Evolutionary conservation across 1,140 invertebrate genomes (phyloP).

Genomic region (Drosophila funebris): DNA sequence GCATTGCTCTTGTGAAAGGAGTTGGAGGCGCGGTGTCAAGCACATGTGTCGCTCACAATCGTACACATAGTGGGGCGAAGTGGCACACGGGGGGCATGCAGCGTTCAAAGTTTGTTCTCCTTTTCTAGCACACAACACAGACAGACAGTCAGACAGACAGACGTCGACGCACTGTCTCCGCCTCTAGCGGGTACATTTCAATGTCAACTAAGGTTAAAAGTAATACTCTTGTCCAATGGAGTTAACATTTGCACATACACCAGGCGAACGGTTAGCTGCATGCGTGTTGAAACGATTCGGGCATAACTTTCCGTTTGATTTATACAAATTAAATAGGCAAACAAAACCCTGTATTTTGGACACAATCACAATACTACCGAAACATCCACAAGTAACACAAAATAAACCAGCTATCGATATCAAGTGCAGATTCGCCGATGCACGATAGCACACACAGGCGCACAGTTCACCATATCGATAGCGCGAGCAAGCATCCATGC

Average conservation of each 20-base stretch:
- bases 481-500: not conserved
- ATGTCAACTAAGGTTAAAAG: conserved; percentile 82
- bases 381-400: conserved; percentile 44
- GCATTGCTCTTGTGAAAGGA: not conserved
- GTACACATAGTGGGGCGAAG: too few relatives aligned
- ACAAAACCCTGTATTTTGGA: conserved; percentile 73
- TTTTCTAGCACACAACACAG: conserved; percentile 52
- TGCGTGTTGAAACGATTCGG: conserved; percentile 34
- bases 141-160: conserved; percentile 12
- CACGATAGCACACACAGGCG: conserved; percentile 3
- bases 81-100: conserved; percentile 6
- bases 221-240: conserved; percentile 54
- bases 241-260: conserved; percentile 58
- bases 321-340: conserved; percentile 47
- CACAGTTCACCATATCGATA: conserved; percentile 5
- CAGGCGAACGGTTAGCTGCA: conserved; percentile 48
- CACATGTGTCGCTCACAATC: conserved; percentile 8
- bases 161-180: conserved; percentile 51
- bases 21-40: conserved; percentile 13
- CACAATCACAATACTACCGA: conserved; percentile 70
- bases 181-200: conserved; percentile 79
- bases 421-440: conserved; percentile 7
- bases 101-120: conserved; percentile 20
- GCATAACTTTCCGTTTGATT: conserved; percentile 56
- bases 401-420: conserved; percentile 49